These are phyloP conservation scores for Hypena proboscidalis DNA, from an alignment of 2,888 invertebrate genomes.

Conservation along the genomic window DNA sequence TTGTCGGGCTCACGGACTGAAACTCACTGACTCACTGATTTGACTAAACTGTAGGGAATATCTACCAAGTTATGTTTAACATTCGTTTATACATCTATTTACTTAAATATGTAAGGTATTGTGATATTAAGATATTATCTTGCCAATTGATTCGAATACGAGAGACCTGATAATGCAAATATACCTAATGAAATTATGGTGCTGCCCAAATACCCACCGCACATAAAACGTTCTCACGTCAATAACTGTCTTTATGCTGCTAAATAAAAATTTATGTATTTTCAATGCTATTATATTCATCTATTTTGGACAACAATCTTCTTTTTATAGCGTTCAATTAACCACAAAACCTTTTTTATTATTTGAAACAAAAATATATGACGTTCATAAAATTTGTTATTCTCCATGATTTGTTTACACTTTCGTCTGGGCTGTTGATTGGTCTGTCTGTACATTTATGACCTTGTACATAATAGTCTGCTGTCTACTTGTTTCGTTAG, in stretches of 20 bases:
- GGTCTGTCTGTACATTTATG: constrained; percentile 4
- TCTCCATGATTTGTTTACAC: constrained; percentile 11
- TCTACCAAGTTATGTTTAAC: neutral
- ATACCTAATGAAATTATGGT: too few species aligned
- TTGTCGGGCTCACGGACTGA: constrained; percentile 14
- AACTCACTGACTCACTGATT: too few species aligned
- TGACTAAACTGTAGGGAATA: constrained; percentile 8
- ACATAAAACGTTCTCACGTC: too few species aligned
- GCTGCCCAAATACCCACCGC: too few species aligned
- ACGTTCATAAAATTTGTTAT: constrained; percentile 1
- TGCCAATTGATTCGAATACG: too few species aligned
- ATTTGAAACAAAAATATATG: neutral
- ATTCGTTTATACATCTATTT: neutral
- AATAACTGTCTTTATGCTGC: too few species aligned
- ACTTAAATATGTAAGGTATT: neutral
- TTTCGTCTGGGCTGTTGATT: neutral
- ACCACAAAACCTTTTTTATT: neutral
- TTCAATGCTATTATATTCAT: too few species aligned
- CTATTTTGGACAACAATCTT: too few species aligned
- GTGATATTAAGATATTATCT: too few species aligned
- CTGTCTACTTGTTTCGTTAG: too few species aligned
- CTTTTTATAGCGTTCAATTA: neutral
- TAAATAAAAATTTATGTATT: too few species aligned
- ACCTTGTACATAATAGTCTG: neutral
- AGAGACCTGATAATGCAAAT: too few species aligned